Evolutionary conservation across 1,140 invertebrate genomes (phyloP).

Genomic region (Drosophila eugracilis): DNA sequence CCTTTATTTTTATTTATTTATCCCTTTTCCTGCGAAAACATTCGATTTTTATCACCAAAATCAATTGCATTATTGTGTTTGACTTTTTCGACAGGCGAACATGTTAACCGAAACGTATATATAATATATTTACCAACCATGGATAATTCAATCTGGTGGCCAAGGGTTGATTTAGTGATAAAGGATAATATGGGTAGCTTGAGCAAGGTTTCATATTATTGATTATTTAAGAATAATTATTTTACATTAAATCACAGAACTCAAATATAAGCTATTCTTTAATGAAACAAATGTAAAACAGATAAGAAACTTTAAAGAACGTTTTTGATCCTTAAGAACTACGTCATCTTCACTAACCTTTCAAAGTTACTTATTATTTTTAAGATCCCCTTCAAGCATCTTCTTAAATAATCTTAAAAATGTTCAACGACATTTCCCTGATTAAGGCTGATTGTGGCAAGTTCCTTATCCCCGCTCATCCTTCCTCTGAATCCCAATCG

Average conservation of each 20-base stretch:
- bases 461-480: slow-evolving; percentile 9
- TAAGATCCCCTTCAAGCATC: neutral
- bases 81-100: slow-evolving; percentile 42
- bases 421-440: slow-evolving; percentile 21
- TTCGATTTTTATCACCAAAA: slow-evolving; percentile 83
- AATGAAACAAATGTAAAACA: neutral
- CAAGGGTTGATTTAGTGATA: slow-evolving; percentile 26
- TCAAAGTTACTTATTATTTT: no score
- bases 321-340: no score
- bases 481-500: neutral
- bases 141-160: slow-evolving; percentile 71
- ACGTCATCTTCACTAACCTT: no score
- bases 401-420: neutral
- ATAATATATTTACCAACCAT: slow-evolving; percentile 56
- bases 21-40: slow-evolving; percentile 58
- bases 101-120: slow-evolving; percentile 36
- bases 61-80: slow-evolving; percentile 80
- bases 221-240: no score
- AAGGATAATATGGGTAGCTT: slow-evolving; percentile 4
- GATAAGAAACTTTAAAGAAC: no score
- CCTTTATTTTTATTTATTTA: slow-evolving; percentile 53
- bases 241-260: no score
- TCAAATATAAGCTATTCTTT: no score
- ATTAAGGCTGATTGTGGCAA: slow-evolving; percentile 56
- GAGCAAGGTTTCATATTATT: no score